Percentiles rank a stretch among this genome's conserved stretches.
phyloP scores from a whole-genome alignment of 2,888 invertebrate genomes.

The Pheosia gnoma region DNA sequence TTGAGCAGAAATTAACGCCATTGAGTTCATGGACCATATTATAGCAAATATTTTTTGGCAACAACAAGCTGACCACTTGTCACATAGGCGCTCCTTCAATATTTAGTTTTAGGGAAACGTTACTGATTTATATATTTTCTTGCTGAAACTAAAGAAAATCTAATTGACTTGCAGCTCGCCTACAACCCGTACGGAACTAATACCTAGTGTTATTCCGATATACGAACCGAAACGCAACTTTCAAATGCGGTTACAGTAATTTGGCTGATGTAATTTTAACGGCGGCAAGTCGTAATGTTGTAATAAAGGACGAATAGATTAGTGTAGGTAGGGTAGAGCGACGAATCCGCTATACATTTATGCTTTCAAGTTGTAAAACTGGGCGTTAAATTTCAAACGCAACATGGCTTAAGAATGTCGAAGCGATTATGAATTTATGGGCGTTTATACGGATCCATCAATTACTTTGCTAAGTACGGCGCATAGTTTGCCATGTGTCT shows the following conservation, averaged over 20 bases:
- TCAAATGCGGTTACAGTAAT: slow-evolving; percentile 37
- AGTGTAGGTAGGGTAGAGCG: slow-evolving; percentile 17
- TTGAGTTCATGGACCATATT: too few relatives aligned
- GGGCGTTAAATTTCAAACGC: slow-evolving; percentile 15
- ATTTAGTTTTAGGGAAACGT: too few relatives aligned
- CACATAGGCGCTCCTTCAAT: too few relatives aligned
- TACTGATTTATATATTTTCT: too few relatives aligned
- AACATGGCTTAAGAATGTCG: slow-evolving; percentile 3
- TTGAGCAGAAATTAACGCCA: too few relatives aligned
- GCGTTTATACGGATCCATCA: background rate
- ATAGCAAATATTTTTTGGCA: too few relatives aligned
- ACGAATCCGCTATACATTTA: slow-evolving; percentile 22
- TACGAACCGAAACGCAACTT: slow-evolving; percentile 22
- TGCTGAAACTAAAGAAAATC: too few relatives aligned
- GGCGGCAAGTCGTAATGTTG: slow-evolving; percentile 22
- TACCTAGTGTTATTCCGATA: slow-evolving; percentile 27
- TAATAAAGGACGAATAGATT: slow-evolving; percentile 38
- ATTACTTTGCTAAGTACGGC: background rate
- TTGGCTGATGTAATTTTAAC: slow-evolving; percentile 42
- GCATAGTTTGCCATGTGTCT: too few relatives aligned
- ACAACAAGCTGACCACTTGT: too few relatives aligned
- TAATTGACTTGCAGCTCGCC: background rate
- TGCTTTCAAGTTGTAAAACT: slow-evolving; percentile 21
- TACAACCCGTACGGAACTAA: slow-evolving; percentile 2
- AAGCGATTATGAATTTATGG: slow-evolving; percentile 3